A percentile compares a stretch with the other conserved stretches of the same genome.
These are phyloP conservation scores for Pipra filicauda DNA, from an alignment of 2,113 vertebrate species.

Conservation along the genomic window DNA sequence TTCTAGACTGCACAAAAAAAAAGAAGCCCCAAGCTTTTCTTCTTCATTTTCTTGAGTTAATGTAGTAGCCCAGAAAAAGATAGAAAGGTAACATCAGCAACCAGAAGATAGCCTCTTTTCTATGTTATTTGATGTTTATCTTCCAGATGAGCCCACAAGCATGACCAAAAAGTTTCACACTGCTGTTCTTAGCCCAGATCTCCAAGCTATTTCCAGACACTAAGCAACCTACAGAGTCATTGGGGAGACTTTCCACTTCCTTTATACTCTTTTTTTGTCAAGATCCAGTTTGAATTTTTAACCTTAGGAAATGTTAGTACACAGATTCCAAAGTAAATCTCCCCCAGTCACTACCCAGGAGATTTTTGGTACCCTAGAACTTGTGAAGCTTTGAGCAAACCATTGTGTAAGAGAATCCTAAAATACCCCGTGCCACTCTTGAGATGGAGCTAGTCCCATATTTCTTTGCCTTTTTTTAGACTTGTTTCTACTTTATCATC, in stretches of 20 bases:
- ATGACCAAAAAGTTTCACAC: not conserved
- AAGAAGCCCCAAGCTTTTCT: not conserved
- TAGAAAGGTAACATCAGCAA: not conserved
- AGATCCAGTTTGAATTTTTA: not conserved
- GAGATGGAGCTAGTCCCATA: not conserved
- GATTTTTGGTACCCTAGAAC: not conserved
- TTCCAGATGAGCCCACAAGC: not conserved
- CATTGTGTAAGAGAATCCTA: not conserved
- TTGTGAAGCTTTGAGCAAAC: not conserved
- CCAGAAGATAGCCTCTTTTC: not conserved
- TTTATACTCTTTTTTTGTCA: not conserved
- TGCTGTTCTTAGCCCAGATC: not conserved
- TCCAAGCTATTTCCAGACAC: not conserved
- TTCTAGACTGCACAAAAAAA: not conserved
- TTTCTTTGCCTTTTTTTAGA: not conserved
- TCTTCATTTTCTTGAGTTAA: not conserved
- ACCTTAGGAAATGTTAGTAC: not conserved
- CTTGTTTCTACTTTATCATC: not conserved
- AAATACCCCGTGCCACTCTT: not conserved
- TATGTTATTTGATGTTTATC: not conserved
- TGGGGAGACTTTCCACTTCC: not conserved
- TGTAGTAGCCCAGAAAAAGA: not conserved
- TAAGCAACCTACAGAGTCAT: not conserved
- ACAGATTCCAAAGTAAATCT: not conserved
- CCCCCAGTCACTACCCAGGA: not conserved